A percentile compares a stretch with the other conserved stretches of the same genome.
These are phyloP conservation scores for Neotoma lepida DNA, from an alignment of 2,113 vertebrate genomes.

Conservation along the genomic window DNA sequence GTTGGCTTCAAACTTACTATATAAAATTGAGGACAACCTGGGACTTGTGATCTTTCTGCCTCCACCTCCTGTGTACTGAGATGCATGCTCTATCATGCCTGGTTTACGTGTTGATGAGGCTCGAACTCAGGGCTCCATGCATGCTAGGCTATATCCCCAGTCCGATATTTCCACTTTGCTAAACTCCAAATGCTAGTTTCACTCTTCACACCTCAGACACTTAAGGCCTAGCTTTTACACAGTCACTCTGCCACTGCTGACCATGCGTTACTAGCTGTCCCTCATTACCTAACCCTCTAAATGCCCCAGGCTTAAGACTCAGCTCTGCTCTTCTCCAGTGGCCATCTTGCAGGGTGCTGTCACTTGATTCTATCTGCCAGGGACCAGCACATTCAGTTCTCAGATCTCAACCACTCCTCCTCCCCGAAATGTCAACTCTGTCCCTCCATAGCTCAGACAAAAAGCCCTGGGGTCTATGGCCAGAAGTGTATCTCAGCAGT, in stretches of 20 bases:
- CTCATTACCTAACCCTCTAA: background rate
- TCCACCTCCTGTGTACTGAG: background rate
- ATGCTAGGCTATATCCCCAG: too few species aligned
- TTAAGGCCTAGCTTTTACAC: background rate
- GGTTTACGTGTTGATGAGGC: background rate
- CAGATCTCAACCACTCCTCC: too few species aligned
- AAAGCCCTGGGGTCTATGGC: background rate
- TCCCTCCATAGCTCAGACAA: background rate
- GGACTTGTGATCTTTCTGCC: background rate
- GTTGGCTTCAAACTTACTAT: background rate
- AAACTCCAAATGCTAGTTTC: background rate
- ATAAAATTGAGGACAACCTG: background rate
- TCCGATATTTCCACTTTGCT: rapidly evolving
- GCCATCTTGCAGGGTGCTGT: too few species aligned
- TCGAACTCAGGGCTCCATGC: background rate
- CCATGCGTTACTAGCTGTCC: background rate
- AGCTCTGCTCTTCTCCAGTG: background rate
- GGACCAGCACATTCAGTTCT: rapidly evolving
- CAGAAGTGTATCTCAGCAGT: background rate
- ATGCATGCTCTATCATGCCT: background rate
- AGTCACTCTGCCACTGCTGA: background rate
- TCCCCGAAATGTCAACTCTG: background rate
- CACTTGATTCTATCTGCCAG: background rate
- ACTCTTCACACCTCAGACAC: rapidly evolving
- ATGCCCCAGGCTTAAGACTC: background rate